Evolutionary conservation across 2,113 vertebrate species (phyloP).

Genomic region (Bubo bubo): DNA sequence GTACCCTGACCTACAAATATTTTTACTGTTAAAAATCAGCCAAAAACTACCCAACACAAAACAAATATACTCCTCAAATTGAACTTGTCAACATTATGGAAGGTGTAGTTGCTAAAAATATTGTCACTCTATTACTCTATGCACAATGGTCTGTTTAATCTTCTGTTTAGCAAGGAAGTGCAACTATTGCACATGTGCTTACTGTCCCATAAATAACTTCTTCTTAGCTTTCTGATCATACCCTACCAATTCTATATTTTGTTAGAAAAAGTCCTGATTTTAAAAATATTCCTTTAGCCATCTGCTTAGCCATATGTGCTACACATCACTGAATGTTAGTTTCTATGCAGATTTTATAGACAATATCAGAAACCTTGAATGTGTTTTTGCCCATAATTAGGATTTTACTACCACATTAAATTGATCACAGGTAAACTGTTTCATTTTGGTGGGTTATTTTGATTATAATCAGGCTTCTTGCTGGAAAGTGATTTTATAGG

Average conservation of each 20-base stretch:
- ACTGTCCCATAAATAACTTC: constrained; percentile 55
- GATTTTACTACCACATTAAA: constrained; percentile 71
- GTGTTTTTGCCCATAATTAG: constrained; percentile 65
- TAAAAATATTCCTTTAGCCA: constrained; percentile 72
- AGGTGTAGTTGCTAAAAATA: background rate
- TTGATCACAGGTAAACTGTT: constrained; percentile 73
- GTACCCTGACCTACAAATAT: background rate
- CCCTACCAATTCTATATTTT: constrained; percentile 68
- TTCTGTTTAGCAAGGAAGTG: constrained; percentile 32
- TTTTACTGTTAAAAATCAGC: background rate
- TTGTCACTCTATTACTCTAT: background rate
- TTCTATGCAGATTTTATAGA: constrained; percentile 68
- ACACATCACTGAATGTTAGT: constrained; percentile 56
- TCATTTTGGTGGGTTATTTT: constrained; percentile 74
- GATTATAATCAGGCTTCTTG: constrained; percentile 64
- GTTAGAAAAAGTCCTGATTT: constrained; percentile 72
- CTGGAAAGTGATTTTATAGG: constrained; percentile 65
- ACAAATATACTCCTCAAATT: background rate
- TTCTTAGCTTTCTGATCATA: constrained; percentile 64
- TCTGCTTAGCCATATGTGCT: constrained; percentile 70
- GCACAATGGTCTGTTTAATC: constrained; percentile 7
- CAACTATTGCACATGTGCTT: constrained; percentile 29
- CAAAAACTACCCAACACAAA: background rate
- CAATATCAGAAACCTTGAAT: constrained; percentile 35
- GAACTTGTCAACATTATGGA: background rate